A percentile compares a stretch with the other conserved stretches of the same genome.
Conservation (phyloP, 2,113 vertebrate genomes). For the Hemiscyllium ocellatum region DNA sequence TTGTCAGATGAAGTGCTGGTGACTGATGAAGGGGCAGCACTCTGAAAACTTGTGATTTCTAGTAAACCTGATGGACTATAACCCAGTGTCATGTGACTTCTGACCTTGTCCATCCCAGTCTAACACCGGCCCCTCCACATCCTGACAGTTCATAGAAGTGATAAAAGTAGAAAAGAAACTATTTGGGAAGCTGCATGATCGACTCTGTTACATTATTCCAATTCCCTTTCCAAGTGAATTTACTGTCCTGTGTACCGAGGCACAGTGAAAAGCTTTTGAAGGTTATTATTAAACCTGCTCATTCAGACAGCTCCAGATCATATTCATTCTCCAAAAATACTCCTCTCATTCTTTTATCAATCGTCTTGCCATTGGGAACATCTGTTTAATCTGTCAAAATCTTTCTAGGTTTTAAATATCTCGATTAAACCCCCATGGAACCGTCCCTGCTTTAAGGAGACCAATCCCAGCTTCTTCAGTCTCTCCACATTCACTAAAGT, state of each 20-base stretch:
- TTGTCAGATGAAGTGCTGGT: too few relatives aligned
- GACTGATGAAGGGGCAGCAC: too few relatives aligned
- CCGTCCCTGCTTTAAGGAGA: neutral
- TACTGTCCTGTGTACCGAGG: too few relatives aligned
- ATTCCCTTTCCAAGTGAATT: neutral
- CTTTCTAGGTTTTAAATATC: neutral
- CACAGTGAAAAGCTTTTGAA: too few relatives aligned
- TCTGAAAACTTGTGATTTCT: too few relatives aligned
- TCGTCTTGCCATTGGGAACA: neutral
- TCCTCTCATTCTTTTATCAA: neutral
- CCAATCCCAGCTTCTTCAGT: neutral
- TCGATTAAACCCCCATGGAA: too few relatives aligned
- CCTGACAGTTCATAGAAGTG: neutral
- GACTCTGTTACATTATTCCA: neutral
- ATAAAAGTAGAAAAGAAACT: neutral
- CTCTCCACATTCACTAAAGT: neutral
- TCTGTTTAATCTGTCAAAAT: neutral
- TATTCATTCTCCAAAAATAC: neutral
- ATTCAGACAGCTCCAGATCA: neutral
- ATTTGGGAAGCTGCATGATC: neutral
- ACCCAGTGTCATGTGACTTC: too few relatives aligned
- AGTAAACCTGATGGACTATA: too few relatives aligned
- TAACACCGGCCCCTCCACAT: too few relatives aligned
- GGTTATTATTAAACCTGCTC: neutral
- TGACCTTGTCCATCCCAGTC: too few relatives aligned